phyloP scores from a whole-genome alignment of 2,888 invertebrate species.

The Scaeva pyrastri region DNA sequence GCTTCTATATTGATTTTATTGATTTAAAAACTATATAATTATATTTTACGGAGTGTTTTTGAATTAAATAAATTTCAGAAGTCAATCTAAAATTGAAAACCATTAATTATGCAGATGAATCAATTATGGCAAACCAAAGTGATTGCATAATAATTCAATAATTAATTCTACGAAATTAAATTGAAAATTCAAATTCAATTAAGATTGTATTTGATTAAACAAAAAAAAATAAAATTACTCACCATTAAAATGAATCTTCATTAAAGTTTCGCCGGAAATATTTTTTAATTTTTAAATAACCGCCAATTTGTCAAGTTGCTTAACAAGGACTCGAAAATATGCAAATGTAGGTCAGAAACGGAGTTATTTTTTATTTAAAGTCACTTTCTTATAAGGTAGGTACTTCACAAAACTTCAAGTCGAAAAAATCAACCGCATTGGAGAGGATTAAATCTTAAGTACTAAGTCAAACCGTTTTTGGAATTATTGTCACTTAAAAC shows the following conservation, averaged over 20 bases:
- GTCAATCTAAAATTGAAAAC: too few species aligned
- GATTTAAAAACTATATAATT: too few species aligned
- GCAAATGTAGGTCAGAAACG: constrained; percentile 48
- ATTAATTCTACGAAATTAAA: neutral
- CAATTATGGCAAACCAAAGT: neutral
- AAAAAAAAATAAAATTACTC: constrained; percentile 34
- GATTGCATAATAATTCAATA: neutral
- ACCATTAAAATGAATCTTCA: constrained; percentile 18
- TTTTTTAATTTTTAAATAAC: constrained; percentile 31
- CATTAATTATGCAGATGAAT: neutral
- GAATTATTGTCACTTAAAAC: neutral
- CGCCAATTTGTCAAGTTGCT: constrained; percentile 49
- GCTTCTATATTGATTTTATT: too few species aligned
- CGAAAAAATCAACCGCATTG: too few species aligned
- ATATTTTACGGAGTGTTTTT: too few species aligned
- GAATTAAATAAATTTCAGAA: too few species aligned
- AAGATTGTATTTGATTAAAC: neutral
- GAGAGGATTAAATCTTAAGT: too few species aligned
- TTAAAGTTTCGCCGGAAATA: constrained; percentile 6
- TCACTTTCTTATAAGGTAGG: neutral
- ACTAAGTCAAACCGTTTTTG: too few species aligned
- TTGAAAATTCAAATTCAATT: constrained; percentile 16
- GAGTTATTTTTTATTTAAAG: constrained; percentile 32
- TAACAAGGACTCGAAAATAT: constrained; percentile 10
- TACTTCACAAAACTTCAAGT: too few species aligned